Evolutionary conservation across 2,113 vertebrate genomes (phyloP).

Genomic region (Hiodon tergisus): DNA sequence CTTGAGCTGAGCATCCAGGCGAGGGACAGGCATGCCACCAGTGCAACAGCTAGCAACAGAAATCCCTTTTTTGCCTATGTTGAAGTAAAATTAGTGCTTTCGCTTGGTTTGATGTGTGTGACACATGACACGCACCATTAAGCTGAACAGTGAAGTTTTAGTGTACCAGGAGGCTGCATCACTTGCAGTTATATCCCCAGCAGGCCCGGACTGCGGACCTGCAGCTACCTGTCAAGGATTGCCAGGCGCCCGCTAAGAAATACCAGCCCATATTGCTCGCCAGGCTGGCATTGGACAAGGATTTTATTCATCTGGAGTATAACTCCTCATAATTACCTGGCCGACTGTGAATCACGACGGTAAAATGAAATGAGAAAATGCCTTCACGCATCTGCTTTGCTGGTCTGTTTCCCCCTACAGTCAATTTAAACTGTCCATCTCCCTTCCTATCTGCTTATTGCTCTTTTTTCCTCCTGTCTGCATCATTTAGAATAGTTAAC

Average conservation of each 20-base stretch:
- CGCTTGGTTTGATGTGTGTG: background rate
- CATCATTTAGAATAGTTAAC: no score
- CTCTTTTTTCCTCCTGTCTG: background rate
- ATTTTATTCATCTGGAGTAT: background rate
- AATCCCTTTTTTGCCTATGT: background rate
- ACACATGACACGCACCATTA: background rate
- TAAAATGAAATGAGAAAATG: slow-evolving; percentile 1
- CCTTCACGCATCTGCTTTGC: background rate
- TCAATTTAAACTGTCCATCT: background rate
- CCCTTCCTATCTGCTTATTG: background rate
- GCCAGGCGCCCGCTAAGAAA: background rate
- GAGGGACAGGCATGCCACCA: background rate
- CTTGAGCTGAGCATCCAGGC: background rate
- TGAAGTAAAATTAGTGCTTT: background rate
- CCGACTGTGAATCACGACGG: background rate
- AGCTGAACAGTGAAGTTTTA: background rate
- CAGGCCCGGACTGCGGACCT: slow-evolving; percentile 12
- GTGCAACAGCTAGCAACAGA: background rate
- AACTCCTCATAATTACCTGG: background rate
- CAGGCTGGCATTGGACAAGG: background rate
- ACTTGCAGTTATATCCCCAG: slow-evolving; percentile 12
- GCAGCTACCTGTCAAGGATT: slow-evolving; percentile 6
- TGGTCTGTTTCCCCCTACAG: no score
- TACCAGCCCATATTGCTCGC: background rate
- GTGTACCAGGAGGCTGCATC: background rate